Percentiles rank a stretch among this genome's conserved stretches.
Conservation (phyloP, 1,140 invertebrate species). For the Drosophila gunungcola region DNA sequence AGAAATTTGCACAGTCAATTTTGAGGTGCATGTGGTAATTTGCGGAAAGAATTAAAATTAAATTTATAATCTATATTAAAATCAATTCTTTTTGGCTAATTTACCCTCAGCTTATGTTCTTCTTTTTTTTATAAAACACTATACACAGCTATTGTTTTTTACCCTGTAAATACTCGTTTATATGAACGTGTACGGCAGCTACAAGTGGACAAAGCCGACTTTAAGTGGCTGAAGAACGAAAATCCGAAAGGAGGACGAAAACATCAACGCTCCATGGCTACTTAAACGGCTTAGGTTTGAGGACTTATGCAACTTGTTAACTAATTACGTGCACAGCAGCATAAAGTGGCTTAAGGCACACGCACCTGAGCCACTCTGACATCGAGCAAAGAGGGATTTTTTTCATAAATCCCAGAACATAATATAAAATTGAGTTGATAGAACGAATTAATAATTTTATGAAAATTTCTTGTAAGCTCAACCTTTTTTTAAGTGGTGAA, state of each 20-base stretch:
- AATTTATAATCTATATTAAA: no score
- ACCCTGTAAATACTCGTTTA: constrained; percentile 11
- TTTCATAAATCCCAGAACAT: not conserved
- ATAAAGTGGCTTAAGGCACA: constrained; percentile 30
- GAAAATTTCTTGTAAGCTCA: not conserved
- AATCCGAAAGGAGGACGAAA: constrained; percentile 23
- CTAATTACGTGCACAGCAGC: constrained; percentile 59
- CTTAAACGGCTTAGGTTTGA: constrained; percentile 70
- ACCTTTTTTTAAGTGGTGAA: not conserved
- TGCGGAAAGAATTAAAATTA: no score
- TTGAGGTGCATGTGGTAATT: no score
- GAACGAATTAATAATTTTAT: not conserved
- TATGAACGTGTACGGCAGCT: constrained; percentile 25
- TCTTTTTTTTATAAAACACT: no score
- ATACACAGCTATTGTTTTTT: not conserved
- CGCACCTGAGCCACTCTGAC: not conserved
- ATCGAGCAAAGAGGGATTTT: not conserved
- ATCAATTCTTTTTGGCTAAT: no score
- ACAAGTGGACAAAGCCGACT: constrained; percentile 60
- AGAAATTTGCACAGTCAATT: no score
- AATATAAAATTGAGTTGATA: not conserved
- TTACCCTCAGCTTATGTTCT: not conserved
- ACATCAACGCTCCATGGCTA: constrained; percentile 44
- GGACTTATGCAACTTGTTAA: constrained; percentile 74
- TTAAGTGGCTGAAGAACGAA: constrained; percentile 48